Percentiles rank a stretch among this genome's conserved stretches.
These are phyloP conservation scores for Condylura cristata DNA, from an alignment of 2,113 vertebrate species.

Conservation along the genomic window DNA sequence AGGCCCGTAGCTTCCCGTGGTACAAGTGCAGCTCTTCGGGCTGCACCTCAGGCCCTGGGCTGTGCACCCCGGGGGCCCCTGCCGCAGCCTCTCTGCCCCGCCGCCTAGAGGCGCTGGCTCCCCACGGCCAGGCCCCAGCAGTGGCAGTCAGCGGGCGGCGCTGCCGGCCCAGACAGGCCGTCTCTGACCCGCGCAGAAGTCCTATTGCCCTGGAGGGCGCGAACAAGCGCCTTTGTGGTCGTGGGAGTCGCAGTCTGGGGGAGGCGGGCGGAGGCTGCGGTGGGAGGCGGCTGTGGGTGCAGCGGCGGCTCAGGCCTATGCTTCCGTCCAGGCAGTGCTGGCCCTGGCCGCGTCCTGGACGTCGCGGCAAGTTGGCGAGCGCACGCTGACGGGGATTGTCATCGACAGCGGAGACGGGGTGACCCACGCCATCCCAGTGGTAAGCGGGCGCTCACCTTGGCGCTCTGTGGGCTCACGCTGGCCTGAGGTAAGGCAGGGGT, in stretches of 20 bases:
- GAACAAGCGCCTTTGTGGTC: too few relatives aligned
- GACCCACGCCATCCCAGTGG: slow-evolving; percentile 93
- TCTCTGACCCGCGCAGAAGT: too few relatives aligned
- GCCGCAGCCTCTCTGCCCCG: too few relatives aligned
- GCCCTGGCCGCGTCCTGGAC: slow-evolving; percentile 94
- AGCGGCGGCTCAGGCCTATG: too few relatives aligned
- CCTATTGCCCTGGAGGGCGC: too few relatives aligned
- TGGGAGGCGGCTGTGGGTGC: too few relatives aligned
- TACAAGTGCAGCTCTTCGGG: neutral
- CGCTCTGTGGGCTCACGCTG: neutral
- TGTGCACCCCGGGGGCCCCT: neutral
- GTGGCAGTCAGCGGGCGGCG: neutral
- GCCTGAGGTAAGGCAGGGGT: neutral
- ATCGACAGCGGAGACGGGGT: slow-evolving; percentile 94
- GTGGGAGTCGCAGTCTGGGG: too few relatives aligned
- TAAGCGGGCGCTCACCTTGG: slow-evolving; percentile 67
- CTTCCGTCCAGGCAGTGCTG: slow-evolving; percentile 87
- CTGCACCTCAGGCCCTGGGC: neutral
- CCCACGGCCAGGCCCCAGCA: too few relatives aligned
- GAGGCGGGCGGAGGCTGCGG: too few relatives aligned
- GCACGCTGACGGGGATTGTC: slow-evolving; percentile 91
- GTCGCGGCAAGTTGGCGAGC: slow-evolving; percentile 90
- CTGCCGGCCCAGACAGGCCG: too few relatives aligned
- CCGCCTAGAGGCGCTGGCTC: too few relatives aligned
- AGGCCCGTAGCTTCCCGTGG: too few relatives aligned